Evolutionary conservation across 1,140 invertebrate species (phyloP).

Genomic region (Matsumurasca onukii): DNA sequence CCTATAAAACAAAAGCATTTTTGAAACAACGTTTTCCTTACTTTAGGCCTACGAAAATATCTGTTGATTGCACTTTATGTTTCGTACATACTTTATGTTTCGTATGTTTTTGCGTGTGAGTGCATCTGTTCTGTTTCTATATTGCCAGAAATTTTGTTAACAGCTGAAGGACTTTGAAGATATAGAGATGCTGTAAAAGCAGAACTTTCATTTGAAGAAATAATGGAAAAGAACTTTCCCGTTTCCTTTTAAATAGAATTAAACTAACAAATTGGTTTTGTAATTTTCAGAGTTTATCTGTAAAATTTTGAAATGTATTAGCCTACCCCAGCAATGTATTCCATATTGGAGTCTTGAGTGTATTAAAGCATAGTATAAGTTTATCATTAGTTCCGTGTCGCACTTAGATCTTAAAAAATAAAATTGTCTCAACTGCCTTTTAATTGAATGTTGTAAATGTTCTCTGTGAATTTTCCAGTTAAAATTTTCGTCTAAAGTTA

Average conservation of each 20-base stretch:
- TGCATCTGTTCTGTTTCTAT: not conserved
- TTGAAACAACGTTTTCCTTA: no score
- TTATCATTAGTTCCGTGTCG: not conserved
- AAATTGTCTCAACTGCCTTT: no score
- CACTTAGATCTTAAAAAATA: constrained; percentile 14
- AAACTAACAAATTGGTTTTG: constrained; percentile 20
- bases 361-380: constrained; percentile 14
- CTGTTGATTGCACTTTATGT: not conserved
- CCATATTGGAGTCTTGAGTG: constrained; percentile 12
- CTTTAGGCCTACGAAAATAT: not conserved
- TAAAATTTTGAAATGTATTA: constrained; percentile 23
- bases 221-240: constrained; percentile 25
- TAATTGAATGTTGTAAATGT: no score
- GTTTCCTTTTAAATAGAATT: not conserved
- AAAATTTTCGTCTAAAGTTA: constrained; percentile 23
- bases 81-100: not conserved
- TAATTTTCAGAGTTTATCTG: not conserved
- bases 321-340: constrained; percentile 14
- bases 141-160: constrained; percentile 10
- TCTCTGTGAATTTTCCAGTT: constrained; percentile 14
- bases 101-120: not conserved
- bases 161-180: constrained; percentile 10
- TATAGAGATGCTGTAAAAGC: not conserved
- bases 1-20: constrained; percentile 10
- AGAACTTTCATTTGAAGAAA: not conserved